A percentile compares a stretch with the other conserved stretches of the same genome.
Conservation (phyloP, 2,797 vertebrate genomes). For the Dipus sagitta region DNA sequence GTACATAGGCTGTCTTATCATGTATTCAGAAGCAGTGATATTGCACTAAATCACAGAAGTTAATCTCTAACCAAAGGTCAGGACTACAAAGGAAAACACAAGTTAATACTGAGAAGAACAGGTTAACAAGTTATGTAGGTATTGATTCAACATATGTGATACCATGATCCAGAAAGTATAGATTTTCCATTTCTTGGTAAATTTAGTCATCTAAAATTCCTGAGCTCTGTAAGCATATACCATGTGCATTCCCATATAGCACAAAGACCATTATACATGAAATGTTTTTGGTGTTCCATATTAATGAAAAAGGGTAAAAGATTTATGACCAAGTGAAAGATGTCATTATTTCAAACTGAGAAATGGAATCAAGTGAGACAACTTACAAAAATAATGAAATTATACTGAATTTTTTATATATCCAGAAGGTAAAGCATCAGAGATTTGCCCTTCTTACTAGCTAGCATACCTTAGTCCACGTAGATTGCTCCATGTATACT, state of each 20-base stretch:
- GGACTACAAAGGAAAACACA: slow-evolving; percentile 9
- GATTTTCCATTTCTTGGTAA: neutral
- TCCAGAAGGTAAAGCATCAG: neutral
- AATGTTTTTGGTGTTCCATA: neutral
- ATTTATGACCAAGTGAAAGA: slow-evolving; percentile 3
- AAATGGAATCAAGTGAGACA: neutral
- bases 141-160: neutral
- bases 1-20: neutral
- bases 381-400: slow-evolving; percentile 24
- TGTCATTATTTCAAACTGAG: neutral
- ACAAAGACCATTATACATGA: neutral
- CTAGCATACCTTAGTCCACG: neutral
- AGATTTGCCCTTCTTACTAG: neutral
- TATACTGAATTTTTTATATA: neutral
- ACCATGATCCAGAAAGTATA: neutral
- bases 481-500: neutral
- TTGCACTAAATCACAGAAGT: neutral
- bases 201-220: neutral
- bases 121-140: neutral
- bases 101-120: neutral
- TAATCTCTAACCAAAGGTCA: neutral
- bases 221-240: neutral
- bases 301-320: neutral
- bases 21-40: neutral
- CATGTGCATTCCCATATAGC: neutral